Conservation (phyloP, 2,888 invertebrate genomes). For the Cactoblastis cactorum region DNA sequence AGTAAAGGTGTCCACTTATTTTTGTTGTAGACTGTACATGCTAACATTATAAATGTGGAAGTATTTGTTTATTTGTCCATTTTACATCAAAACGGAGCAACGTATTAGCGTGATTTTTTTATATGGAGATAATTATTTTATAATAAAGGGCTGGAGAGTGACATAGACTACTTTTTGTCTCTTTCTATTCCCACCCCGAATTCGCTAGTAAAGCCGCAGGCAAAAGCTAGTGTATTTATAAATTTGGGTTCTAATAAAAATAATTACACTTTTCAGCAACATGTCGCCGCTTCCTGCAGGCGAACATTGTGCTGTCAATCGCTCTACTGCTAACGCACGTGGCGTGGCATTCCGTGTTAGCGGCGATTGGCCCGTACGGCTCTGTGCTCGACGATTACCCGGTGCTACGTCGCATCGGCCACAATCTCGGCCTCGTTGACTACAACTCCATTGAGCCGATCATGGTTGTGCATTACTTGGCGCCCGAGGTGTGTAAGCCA, state of each 20-base stretch:
- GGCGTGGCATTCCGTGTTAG: conserved; percentile 87
- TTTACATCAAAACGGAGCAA: no score
- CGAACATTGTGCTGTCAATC: conserved; percentile 45
- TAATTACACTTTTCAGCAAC: conserved; percentile 44
- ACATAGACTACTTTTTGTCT: no score
- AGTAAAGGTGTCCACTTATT: no score
- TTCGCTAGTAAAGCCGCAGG: no score
- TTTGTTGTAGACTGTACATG: no score
- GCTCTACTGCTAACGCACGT: conserved; percentile 75
- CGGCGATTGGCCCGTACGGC: conserved; percentile 80
- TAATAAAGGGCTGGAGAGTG: no score
- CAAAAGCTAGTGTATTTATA: no score
- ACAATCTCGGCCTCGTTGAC: conserved; percentile 85
- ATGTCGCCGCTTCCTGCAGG: conserved; percentile 46
- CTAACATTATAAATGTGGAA: no score
- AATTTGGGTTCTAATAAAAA: not conserved
- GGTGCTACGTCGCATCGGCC: conserved; percentile 79
- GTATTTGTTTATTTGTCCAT: no score
- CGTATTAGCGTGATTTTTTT: no score
- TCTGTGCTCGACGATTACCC: conserved; percentile 62
- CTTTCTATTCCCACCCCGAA: no score
- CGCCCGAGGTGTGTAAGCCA: conserved; percentile 93
- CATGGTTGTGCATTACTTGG: conserved; percentile 84
- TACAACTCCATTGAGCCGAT: conserved; percentile 78
- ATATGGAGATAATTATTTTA: no score